These are phyloP conservation scores for Heliconius eleuchia DNA, from an alignment of 1,140 invertebrate species.

Conservation along the genomic window DNA sequence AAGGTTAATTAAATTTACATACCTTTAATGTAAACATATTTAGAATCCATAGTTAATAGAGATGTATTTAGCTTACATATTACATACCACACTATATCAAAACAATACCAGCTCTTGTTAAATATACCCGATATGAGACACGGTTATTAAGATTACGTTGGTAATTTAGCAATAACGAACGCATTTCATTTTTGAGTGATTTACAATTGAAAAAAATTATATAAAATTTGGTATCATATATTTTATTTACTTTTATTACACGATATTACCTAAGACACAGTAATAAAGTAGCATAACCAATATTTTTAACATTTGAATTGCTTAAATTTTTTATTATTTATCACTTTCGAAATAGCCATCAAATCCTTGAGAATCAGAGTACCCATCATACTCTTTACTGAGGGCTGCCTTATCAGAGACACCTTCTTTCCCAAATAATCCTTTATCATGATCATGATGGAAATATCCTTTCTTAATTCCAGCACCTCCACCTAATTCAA, in stretches of 20 bases:
- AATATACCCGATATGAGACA: slow-evolving; percentile 27
- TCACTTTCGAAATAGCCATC: slow-evolving; percentile 72
- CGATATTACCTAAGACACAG: neutral
- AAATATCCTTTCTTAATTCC: slow-evolving; percentile 80
- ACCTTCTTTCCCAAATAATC: slow-evolving; percentile 77
- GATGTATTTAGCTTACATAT: slow-evolving; percentile 7
- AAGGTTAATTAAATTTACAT: neutral
- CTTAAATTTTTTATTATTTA: neutral
- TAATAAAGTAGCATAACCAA: neutral
- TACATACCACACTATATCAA: neutral
- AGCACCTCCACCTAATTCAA: slow-evolving; percentile 73
- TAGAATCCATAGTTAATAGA: slow-evolving; percentile 12
- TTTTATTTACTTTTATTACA: slow-evolving; percentile 1
- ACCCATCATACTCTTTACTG: slow-evolving; percentile 72
- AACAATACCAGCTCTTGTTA: slow-evolving; percentile 8
- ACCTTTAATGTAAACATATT: neutral
- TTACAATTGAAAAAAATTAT: slow-evolving; percentile 10
- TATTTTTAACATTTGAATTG: neutral
- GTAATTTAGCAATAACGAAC: slow-evolving; percentile 27
- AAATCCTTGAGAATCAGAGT: slow-evolving; percentile 75
- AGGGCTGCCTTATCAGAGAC: slow-evolving; percentile 78
- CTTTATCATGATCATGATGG: slow-evolving; percentile 76
- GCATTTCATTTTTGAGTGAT: slow-evolving; percentile 31
- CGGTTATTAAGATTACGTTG: slow-evolving; percentile 33
- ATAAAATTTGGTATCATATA: neutral